Evolutionary conservation across 2,797 vertebrate species (phyloP).

Genomic region (Miichthys miiuy): DNA sequence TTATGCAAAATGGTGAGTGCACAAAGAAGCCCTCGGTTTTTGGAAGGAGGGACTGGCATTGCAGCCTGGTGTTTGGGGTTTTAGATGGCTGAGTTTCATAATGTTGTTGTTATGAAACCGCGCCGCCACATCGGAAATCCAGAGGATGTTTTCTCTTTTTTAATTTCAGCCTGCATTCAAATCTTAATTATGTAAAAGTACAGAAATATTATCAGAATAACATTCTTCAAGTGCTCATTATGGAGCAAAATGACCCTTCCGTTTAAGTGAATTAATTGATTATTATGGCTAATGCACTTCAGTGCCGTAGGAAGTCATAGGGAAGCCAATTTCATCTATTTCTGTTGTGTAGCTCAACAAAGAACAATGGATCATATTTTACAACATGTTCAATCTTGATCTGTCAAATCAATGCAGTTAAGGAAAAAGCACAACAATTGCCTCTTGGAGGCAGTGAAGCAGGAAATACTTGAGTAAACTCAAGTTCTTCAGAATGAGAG

Average conservation of each 20-base stretch:
- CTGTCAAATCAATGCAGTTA: not conserved
- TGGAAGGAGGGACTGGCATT: not conserved
- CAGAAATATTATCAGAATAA: no score
- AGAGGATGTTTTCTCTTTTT: no score
- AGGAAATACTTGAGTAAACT: not conserved
- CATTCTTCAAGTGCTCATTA: no score
- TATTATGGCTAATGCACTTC: not conserved
- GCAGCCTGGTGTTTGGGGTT: conserved; percentile 12
- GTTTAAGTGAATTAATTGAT: not conserved
- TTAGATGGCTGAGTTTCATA: not conserved
- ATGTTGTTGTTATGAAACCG: not conserved
- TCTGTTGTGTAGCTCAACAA: not conserved
- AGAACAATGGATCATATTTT: not conserved
- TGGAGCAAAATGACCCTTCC: not conserved
- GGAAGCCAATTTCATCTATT: not conserved
- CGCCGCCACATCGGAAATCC: no score
- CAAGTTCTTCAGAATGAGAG: not conserved
- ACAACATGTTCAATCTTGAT: not conserved
- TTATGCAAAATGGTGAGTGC: not conserved
- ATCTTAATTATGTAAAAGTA: no score
- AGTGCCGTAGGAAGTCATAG: not conserved
- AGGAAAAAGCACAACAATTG: not conserved
- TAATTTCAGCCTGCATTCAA: no score
- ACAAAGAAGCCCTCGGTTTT: not conserved
- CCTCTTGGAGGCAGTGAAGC: not conserved